These are phyloP conservation scores for Ianthella basta DNA, from an alignment of 37 sponge, comb jelly and placozoan genomes.

Conservation along the genomic window DNA sequence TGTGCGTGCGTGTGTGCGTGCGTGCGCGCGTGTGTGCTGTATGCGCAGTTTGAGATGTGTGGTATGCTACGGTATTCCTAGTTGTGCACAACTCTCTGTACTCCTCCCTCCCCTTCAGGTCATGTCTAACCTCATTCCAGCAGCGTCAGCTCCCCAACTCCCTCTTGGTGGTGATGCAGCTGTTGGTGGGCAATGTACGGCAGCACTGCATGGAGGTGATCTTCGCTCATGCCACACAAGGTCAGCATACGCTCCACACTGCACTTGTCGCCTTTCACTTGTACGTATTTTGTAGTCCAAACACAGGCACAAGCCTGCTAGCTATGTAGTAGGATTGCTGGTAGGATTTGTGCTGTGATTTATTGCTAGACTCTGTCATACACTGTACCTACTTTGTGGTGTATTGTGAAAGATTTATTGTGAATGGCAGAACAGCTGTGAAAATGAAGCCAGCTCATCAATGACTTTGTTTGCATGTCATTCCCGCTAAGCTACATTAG, in stretches of 20 bases:
- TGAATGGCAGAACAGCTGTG: no score
- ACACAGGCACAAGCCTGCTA: no score
- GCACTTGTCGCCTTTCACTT: no score
- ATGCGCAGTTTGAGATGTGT: background rate
- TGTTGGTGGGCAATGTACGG: conserved; percentile 61
- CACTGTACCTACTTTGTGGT: no score
- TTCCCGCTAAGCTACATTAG: no score
- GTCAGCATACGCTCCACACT: conserved; percentile 24
- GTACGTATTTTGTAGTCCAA: no score
- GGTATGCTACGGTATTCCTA: background rate
- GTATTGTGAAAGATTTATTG: no score
- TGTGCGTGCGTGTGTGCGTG: background rate
- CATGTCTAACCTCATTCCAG: conserved; percentile 60
- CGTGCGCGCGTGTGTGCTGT: background rate
- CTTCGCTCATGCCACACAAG: conserved; percentile 70
- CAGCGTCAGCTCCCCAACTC: conserved; percentile 45
- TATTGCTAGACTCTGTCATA: no score
- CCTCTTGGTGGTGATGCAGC: conserved; percentile 26
- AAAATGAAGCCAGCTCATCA: no score
- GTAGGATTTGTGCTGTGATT: no score
- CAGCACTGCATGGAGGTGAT: conserved; percentile 64
- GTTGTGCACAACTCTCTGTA: background rate
- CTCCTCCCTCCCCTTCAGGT: conserved; percentile 31
- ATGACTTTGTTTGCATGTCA: no score
- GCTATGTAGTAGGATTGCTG: no score